These are phyloP conservation scores for Drosophila atripex DNA, from an alignment of 2,888 invertebrate species.

Conservation along the genomic window DNA sequence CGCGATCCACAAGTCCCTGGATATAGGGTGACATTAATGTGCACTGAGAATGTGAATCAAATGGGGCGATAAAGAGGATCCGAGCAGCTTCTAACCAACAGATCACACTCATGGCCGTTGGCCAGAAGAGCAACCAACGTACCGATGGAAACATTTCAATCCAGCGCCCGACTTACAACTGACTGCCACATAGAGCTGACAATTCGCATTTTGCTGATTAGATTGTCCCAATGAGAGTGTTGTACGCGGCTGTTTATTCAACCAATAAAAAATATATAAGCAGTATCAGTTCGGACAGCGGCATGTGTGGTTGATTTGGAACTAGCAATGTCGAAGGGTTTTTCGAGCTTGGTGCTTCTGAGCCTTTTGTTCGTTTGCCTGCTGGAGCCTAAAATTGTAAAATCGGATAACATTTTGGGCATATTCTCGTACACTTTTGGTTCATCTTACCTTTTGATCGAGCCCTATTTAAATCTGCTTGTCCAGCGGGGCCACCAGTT, in stretches of 20 bases:
- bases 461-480: conserved; percentile 52
- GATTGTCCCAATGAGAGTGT: conserved; percentile 9
- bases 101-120: background rate
- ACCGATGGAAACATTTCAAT: conserved; percentile 23
- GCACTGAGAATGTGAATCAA: conserved; percentile 67
- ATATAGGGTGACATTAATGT: conserved; percentile 71
- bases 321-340: conserved; percentile 7
- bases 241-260: background rate
- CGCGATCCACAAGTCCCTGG: conserved; percentile 74
- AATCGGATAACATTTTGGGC: conserved; percentile 58
- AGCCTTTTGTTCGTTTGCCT: conserved; percentile 27
- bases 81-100: conserved; percentile 26
- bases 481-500: conserved; percentile 51
- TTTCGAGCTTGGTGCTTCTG: conserved; percentile 16
- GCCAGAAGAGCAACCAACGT: conserved; percentile 19
- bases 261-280: background rate
- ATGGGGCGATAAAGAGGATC: conserved; percentile 66
- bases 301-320: conserved; percentile 54
- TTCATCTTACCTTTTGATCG: conserved; percentile 67
- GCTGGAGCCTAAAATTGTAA: conserved; percentile 15
- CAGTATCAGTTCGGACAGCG: conserved; percentile 46
- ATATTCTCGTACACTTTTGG: conserved; percentile 59
- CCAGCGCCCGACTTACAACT: background rate
- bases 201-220: conserved; percentile 22
- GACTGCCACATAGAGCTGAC: background rate